A percentile compares a stretch with the other conserved stretches of the same genome.
These are phyloP conservation scores for Archegozetes longisetosus DNA, from an alignment of 1,140 invertebrate genomes.

Conservation along the genomic window DNA sequence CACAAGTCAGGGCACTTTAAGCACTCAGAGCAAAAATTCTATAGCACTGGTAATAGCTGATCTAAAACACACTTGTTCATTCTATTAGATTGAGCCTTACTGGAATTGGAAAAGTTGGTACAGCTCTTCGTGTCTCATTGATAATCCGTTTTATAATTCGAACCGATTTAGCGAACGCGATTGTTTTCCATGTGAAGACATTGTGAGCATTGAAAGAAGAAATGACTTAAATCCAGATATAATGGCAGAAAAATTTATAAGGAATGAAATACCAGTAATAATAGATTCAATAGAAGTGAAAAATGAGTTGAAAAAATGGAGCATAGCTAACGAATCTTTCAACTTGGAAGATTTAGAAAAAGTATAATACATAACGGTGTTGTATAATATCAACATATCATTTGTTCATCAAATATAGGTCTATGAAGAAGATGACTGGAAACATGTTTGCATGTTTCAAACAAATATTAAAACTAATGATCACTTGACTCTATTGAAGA, in stretches of 20 bases:
- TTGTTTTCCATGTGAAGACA: constrained; percentile 25
- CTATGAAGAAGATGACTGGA: background rate
- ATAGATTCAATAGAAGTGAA: background rate
- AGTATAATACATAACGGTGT: background rate
- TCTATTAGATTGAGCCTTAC: constrained; percentile 40
- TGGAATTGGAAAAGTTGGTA: constrained; percentile 66
- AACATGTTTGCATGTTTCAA: constrained; percentile 40
- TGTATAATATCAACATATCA: background rate
- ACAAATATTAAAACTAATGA: constrained; percentile 49
- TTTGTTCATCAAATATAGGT: background rate
- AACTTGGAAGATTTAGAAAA: background rate
- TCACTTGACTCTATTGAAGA: constrained; percentile 44
- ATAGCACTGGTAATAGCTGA: too few relatives aligned
- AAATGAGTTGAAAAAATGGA: background rate
- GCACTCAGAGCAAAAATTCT: too few relatives aligned
- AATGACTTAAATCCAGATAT: background rate
- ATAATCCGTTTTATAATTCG: constrained; percentile 42
- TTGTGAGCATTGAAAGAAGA: background rate
- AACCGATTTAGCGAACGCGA: constrained; percentile 36
- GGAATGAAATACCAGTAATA: background rate
- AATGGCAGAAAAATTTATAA: background rate
- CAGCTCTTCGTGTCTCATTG: constrained; percentile 50
- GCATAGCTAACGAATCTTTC: too few relatives aligned
- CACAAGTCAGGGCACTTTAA: too few relatives aligned
- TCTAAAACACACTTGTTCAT: too few relatives aligned